phyloP scores from a whole-genome alignment of 2,113 vertebrate species.

The Dicentrarchus labrax region DNA sequence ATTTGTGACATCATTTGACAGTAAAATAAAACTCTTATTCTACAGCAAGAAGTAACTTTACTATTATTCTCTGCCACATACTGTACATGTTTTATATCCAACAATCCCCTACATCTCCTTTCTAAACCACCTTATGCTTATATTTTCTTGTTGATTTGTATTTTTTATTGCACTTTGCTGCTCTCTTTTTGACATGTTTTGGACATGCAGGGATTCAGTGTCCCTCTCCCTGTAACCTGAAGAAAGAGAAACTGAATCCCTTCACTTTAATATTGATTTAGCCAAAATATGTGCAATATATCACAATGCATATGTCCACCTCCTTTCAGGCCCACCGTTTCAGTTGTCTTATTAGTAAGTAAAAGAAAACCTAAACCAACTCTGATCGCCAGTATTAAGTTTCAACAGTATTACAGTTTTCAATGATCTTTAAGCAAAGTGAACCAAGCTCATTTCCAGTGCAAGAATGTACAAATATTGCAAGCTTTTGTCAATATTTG shows the following conservation, averaged over 20 bases:
- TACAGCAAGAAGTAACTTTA: constrained; percentile 54
- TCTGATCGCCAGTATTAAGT: constrained; percentile 26
- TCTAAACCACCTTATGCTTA: constrained; percentile 29
- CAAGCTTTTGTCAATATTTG: constrained; percentile 52
- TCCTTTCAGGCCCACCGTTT: constrained; percentile 27
- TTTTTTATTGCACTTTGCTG: not conserved
- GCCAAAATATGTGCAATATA: constrained; percentile 35
- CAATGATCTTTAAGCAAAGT: constrained; percentile 49
- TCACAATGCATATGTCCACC: constrained; percentile 41
- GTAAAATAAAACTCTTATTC: constrained; percentile 58
- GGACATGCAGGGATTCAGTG: not conserved
- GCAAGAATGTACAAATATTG: constrained; percentile 60
- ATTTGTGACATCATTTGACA: constrained; percentile 63
- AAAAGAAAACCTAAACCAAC: constrained; percentile 28
- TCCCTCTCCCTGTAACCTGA: not conserved
- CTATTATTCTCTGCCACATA: constrained; percentile 37
- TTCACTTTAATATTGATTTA: not conserved
- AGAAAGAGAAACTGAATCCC: not conserved
- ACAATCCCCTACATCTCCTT: not conserved
- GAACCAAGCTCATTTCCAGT: constrained; percentile 49
- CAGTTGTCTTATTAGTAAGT: constrained; percentile 31
- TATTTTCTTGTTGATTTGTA: not conserved
- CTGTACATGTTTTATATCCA: constrained; percentile 34
- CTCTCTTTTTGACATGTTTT: constrained; percentile 22
- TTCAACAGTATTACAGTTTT: constrained; percentile 34